These are phyloP conservation scores for Anguilla japonica DNA, from an alignment of 2,113 vertebrate genomes.

Conservation along the genomic window DNA sequence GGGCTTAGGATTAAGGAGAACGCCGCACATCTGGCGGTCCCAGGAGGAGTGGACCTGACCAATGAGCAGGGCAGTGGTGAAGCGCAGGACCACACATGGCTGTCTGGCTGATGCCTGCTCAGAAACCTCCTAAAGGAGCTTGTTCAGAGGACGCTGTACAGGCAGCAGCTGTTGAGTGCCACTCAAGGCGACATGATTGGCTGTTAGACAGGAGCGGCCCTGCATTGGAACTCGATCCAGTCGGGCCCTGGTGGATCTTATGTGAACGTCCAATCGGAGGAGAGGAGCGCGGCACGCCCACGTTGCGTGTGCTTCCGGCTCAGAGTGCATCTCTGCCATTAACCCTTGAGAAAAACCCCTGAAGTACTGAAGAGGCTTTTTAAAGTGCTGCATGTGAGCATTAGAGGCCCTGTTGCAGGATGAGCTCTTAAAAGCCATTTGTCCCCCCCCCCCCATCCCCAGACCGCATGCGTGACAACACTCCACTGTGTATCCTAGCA, in stretches of 20 bases:
- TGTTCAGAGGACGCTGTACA: neutral
- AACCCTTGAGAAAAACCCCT: neutral
- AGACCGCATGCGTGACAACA: neutral
- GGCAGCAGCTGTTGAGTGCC: neutral
- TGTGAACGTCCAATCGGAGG: neutral
- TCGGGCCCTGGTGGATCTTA: neutral
- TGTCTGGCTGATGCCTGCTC: neutral
- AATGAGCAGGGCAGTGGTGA: neutral
- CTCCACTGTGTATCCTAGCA: neutral
- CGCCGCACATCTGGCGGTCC: neutral
- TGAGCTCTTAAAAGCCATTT: constrained; percentile 6
- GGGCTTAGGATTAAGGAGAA: neutral
- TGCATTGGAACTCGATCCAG: neutral
- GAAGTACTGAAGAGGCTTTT: neutral
- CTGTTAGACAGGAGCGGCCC: neutral
- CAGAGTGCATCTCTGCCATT: neutral
- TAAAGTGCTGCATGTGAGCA: neutral
- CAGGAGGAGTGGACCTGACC: neutral
- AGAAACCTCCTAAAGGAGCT: neutral
- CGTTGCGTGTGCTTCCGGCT: neutral
- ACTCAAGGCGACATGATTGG: neutral
- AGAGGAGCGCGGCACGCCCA: neutral
- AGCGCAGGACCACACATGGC: neutral
- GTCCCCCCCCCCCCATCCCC: neutral
- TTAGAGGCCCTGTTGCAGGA: neutral